Evolutionary conservation across 2,797 vertebrate genomes (phyloP).

Genomic region (Lagocephalus sceleratus): DNA sequence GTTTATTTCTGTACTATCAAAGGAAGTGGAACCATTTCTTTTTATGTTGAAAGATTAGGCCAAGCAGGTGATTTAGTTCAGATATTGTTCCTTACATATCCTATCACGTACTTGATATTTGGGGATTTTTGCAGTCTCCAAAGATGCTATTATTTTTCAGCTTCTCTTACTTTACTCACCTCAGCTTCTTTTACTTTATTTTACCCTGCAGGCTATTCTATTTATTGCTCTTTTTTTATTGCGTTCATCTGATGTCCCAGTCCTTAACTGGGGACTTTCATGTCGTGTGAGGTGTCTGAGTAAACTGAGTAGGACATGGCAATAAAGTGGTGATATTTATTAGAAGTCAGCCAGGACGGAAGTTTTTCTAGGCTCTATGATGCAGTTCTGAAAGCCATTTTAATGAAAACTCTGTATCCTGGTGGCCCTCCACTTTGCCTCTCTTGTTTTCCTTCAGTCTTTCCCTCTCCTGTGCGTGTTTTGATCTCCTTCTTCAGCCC

Average conservation of each 20-base stretch:
- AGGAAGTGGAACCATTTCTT: neutral
- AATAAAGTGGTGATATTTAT: constrained; percentile 34
- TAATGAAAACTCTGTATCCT: constrained; percentile 41
- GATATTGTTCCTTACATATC: no score
- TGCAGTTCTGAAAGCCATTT: constrained; percentile 23
- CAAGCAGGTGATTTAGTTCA: neutral
- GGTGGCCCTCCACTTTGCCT: constrained; percentile 44
- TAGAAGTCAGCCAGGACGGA: constrained; percentile 36
- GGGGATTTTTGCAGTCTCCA: no score
- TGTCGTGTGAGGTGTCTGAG: constrained; percentile 56
- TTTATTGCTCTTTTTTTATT: constrained; percentile 3
- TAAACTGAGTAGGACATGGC: constrained; percentile 40
- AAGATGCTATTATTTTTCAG: no score
- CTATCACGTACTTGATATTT: no score
- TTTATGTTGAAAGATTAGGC: neutral
- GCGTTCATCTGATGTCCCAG: constrained; percentile 22
- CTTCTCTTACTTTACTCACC: neutral
- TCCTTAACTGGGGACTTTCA: constrained; percentile 34
- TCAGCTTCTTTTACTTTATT: no score
- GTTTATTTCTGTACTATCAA: neutral
- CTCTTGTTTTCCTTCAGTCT: constrained; percentile 45
- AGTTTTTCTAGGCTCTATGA: constrained; percentile 34
- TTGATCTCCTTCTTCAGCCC: constrained; percentile 35
- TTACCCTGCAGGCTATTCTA: constrained; percentile 12
- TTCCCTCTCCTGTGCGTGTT: constrained; percentile 53